A percentile compares a stretch with the other conserved stretches of the same genome.
phyloP scores from a whole-genome alignment of 2,888 invertebrate genomes.

The Galeruca laticollis region DNA sequence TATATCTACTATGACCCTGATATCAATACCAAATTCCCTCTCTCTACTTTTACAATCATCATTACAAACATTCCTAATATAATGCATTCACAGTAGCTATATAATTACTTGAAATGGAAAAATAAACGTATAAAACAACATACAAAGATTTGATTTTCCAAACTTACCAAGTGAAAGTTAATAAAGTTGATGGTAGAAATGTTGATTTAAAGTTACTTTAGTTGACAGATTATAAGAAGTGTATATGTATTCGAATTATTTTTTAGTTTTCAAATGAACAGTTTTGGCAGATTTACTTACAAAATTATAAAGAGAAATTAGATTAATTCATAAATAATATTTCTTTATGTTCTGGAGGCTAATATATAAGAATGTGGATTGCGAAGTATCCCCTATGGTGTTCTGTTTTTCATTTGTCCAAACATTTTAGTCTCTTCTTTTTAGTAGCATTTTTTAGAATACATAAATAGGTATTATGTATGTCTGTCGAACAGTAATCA shows the following conservation, averaged over 20 bases:
- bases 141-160: background rate
- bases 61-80: background rate
- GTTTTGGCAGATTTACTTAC: background rate
- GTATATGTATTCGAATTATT: background rate
- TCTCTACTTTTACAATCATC: background rate
- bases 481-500: slow-evolving; percentile 31
- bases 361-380: slow-evolving; percentile 43
- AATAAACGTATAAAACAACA: background rate
- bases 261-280: background rate
- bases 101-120: background rate
- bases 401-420: slow-evolving; percentile 42
- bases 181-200: background rate
- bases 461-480: slow-evolving; percentile 31
- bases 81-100: too few relatives aligned
- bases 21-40: too few relatives aligned
- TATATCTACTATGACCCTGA: too few relatives aligned
- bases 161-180: background rate
- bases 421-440: slow-evolving; percentile 30
- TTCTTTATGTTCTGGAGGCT: slow-evolving; percentile 21
- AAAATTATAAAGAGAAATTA: background rate
- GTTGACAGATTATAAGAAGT: too few relatives aligned
- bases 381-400: slow-evolving; percentile 42
- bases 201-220: too few relatives aligned
- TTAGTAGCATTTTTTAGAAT: slow-evolving; percentile 41
- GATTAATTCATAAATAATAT: slow-evolving; percentile 2